phyloP scores from a whole-genome alignment of 1,140 invertebrate species.

The Helicoverpa zea region DNA sequence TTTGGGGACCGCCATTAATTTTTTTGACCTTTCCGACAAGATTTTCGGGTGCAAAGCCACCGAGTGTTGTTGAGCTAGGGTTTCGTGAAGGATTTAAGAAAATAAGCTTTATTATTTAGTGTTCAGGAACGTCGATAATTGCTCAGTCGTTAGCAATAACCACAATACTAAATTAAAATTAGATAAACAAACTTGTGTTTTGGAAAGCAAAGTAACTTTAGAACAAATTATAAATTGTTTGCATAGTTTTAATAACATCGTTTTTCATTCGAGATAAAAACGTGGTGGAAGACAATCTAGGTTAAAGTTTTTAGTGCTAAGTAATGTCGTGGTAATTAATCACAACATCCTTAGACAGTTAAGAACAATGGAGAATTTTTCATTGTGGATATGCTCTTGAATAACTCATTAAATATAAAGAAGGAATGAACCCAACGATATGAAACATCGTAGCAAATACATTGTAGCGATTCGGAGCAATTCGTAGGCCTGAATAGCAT shows the following conservation, averaged over 20 bases:
- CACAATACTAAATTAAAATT: background rate
- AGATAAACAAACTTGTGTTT: background rate
- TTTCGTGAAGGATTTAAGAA: background rate
- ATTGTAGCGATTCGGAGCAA: background rate
- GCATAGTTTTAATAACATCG: background rate
- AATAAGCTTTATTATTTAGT: background rate
- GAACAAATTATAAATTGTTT: background rate
- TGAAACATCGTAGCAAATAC: background rate
- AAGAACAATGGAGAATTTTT: slow-evolving; percentile 18
- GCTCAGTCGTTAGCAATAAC: background rate
- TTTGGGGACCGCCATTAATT: background rate
- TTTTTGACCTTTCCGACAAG: background rate
- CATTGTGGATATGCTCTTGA: background rate
- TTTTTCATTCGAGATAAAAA: slow-evolving; percentile 4
- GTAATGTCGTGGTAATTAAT: slow-evolving; percentile 28
- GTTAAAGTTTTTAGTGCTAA: background rate
- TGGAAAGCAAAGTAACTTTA: background rate
- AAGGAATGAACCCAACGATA: too few relatives aligned
- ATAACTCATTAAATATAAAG: background rate
- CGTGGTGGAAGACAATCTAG: background rate
- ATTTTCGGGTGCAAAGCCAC: background rate
- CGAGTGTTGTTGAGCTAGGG: background rate
- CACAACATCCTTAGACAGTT: background rate
- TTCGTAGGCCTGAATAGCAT: background rate
- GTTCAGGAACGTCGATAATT: background rate